Base-by-base conservation (phyloP, 1,140 invertebrate species). In the Brachionus plicatilis region DNA sequence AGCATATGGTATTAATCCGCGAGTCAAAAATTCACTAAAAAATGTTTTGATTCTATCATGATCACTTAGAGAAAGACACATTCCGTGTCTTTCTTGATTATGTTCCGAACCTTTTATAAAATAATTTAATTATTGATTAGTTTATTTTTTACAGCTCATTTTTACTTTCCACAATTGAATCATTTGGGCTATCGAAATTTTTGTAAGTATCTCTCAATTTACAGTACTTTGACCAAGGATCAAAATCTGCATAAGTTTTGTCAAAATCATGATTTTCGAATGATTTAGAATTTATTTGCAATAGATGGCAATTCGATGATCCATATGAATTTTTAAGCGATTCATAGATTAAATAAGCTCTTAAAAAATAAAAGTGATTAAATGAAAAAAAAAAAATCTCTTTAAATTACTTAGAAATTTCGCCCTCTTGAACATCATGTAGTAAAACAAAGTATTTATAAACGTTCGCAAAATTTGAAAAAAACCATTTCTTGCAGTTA, bases 381-480 rank as follows among this genome's bases (percentile, higher is more conserved):
- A 37, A 85, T 29, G 4, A 83, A 85, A 80, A 82, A 85, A 14
- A 12, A 80, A 24, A 27, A 65, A 9, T 80, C 14, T 20, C 27
- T 3, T 17, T 60, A 12, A 89, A 88, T 60, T 90, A 93, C 93
- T 92, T 93, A 47, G 90, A 83, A 79, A 89, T 87, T 88, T 93
- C 92, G 86, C 92, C 92, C 86, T 92, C 91, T n/a, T 90, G 85
- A n/a, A 92, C 91, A 90, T 97, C 96, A 90, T 97, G 94, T 66
- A 98, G 87, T 53, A 98, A 91, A 84, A 98, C 93, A 90, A 95
- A 97, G 90, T 94, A 95, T 87, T 95, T 93, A 29, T 96, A 91
- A 41, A 95, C 93, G 27, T 83, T 83, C 2, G 20, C 12, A 86
- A 92, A 93, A 88, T 83, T 66, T n/a, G 56, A 9, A 86, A 92